These are phyloP conservation scores for Pterobdella sp. DNA, from an alignment of 2,888 invertebrate genomes.

Conservation along the genomic window DNA sequence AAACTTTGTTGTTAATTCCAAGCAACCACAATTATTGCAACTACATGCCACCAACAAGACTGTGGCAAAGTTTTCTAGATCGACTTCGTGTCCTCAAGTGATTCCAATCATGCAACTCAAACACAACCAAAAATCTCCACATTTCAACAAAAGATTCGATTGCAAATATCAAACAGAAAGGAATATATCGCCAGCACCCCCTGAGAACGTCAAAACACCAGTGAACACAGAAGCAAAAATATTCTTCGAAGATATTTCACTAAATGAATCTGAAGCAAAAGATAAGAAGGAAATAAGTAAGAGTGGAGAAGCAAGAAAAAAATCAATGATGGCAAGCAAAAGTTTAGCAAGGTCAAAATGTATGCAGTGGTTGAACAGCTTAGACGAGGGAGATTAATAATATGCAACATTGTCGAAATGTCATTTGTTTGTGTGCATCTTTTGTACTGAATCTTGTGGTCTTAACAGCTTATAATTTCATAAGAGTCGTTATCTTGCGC, in stretches of 20 bases:
- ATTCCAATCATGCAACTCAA: slow-evolving; percentile 5
- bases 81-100: slow-evolving; percentile 32
- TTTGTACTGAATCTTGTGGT: too few species aligned
- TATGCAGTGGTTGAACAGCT: slow-evolving; percentile 33
- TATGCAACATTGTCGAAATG: too few species aligned
- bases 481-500: too few species aligned
- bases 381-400: slow-evolving; percentile 33
- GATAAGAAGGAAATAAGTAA: not conserved
- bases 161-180: not conserved
- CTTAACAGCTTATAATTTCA: too few species aligned
- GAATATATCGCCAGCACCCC: slow-evolving; percentile 1
- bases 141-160: too few species aligned
- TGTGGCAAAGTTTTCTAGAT: slow-evolving; percentile 18
- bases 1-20: slow-evolving; percentile 29
- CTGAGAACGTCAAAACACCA: not conserved
- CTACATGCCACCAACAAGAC: not conserved
- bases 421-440: too few species aligned
- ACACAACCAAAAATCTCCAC: not conserved
- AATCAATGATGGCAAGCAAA: slow-evolving; percentile 17
- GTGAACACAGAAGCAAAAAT: not conserved
- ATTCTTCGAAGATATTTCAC: not conserved
- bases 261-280: not conserved
- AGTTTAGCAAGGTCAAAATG: slow-evolving; percentile 31
- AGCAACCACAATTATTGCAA: slow-evolving; percentile 23
- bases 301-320: slow-evolving; percentile 17